Evolutionary conservation across 1,140 invertebrate genomes (phyloP).

Genomic region (Geopemphigus sp.): DNA sequence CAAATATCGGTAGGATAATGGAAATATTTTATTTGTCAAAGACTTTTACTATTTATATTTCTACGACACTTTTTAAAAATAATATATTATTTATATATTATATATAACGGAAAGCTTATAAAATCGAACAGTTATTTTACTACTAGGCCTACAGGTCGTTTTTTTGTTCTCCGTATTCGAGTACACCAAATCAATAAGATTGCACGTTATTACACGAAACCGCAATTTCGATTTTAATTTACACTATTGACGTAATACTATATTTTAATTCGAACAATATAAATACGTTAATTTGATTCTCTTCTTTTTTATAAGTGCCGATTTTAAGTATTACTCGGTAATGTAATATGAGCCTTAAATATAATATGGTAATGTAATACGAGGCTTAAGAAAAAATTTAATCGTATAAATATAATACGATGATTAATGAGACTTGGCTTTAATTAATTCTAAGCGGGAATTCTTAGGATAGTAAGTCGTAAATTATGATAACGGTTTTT

Average conservation of each 20-base stretch:
- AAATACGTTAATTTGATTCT: neutral
- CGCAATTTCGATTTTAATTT: neutral
- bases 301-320: no score
- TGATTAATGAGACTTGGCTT: no score
- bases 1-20: neutral
- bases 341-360: neutral
- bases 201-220: no score
- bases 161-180: neutral
- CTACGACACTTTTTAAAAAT: neutral
- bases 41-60: constrained; percentile 2
- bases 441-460: no score
- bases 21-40: neutral
- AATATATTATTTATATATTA: no score
- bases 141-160: neutral
- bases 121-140: neutral
- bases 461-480: no score
- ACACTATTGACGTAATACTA: neutral
- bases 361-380: neutral
- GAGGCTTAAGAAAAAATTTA: neutral
- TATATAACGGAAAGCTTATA: constrained; percentile 5
- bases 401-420: neutral
- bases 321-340: neutral
- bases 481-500: no score
- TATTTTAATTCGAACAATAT: constrained; percentile 1
- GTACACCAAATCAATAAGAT: no score